These are phyloP conservation scores for Balearica regulorum DNA, from an alignment of 2,797 vertebrate species.

Conservation along the genomic window DNA sequence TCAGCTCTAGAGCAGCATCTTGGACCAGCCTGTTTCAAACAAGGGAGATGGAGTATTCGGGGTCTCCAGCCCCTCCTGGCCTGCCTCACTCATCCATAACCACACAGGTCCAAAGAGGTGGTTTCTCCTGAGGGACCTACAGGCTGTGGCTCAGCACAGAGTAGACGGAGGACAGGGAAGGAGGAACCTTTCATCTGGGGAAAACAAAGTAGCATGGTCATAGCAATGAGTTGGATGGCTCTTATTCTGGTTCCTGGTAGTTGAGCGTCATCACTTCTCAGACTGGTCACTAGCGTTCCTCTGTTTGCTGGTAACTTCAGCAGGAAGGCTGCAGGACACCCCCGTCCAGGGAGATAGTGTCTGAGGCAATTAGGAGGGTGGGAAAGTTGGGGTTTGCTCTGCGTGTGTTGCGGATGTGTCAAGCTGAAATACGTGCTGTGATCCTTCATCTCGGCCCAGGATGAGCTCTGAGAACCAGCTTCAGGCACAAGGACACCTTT, in stretches of 20 bases:
- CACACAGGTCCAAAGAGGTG: background rate
- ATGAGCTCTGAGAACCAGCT: background rate
- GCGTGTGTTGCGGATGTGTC: background rate
- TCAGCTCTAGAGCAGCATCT: background rate
- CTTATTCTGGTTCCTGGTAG: background rate
- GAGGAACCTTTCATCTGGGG: background rate
- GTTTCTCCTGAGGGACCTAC: background rate
- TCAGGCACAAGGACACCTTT: background rate
- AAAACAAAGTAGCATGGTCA: background rate
- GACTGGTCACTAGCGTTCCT: background rate
- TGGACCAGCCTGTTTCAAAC: too few relatives aligned
- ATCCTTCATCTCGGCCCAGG: background rate
- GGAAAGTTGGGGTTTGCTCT: background rate
- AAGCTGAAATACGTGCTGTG: background rate
- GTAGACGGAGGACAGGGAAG: background rate
- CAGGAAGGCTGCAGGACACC: background rate
- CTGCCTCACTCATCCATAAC: background rate
- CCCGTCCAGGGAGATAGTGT: background rate
- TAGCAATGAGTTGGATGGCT: background rate
- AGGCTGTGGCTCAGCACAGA: background rate
- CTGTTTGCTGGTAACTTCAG: background rate
- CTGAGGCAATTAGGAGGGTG: background rate
- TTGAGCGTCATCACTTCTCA: background rate
- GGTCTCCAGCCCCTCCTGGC: background rate
- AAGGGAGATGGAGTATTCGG: background rate